Evolutionary conservation across 2,888 invertebrate genomes (phyloP).

Genomic region (Suillia variegata): DNA sequence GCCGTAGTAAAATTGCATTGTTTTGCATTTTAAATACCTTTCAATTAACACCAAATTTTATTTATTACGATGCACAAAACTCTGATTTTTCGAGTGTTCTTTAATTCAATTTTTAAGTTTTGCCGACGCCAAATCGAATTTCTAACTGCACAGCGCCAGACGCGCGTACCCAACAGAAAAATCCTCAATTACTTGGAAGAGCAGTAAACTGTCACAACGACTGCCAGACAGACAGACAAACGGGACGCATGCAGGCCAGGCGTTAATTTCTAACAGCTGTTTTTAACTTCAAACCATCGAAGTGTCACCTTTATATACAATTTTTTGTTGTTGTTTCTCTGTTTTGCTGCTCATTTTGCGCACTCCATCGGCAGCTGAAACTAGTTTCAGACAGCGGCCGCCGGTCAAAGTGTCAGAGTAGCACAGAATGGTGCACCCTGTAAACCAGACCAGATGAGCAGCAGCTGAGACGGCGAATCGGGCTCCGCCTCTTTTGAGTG

Average conservation of each 20-base stretch:
- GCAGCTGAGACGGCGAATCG: neutral
- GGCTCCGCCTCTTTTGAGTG: slow-evolving; percentile 27
- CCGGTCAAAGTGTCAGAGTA: neutral
- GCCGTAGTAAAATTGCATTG: too few relatives aligned
- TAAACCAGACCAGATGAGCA: slow-evolving; percentile 2
- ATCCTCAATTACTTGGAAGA: too few relatives aligned
- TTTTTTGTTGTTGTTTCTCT: too few relatives aligned
- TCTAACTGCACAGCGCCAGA: too few relatives aligned
- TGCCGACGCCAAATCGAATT: neutral
- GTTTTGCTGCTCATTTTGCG: too few relatives aligned
- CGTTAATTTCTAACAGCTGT: neutral
- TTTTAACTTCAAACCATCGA: neutral
- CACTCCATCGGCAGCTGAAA: neutral
- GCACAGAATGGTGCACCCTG: slow-evolving; percentile 8
- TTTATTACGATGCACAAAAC: too few relatives aligned
- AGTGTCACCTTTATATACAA: too few relatives aligned
- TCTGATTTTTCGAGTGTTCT: too few relatives aligned
- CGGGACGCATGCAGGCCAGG: neutral
- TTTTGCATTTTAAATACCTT: too few relatives aligned
- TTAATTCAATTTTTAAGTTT: too few relatives aligned
- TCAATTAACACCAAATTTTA: too few relatives aligned
- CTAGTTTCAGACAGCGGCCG: neutral
- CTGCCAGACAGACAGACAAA: neutral
- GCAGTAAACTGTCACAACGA: neutral
- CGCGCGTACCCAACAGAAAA: too few relatives aligned